Conservation (phyloP, 2,113 vertebrate genomes). For the Tyto alba region DNA sequence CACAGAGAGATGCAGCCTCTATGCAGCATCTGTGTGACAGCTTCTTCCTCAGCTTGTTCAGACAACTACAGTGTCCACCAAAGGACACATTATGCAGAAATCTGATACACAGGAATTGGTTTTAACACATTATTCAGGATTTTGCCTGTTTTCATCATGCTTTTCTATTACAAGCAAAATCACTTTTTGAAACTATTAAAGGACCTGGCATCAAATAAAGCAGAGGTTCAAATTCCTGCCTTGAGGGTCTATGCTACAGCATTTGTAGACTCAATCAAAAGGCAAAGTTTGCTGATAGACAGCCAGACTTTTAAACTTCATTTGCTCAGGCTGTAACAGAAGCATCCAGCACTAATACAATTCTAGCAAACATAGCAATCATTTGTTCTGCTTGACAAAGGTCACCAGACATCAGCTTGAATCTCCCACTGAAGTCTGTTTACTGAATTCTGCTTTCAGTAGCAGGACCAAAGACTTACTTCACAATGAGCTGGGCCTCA, state of each 20-base stretch:
- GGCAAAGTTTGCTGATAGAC: background rate
- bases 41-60: background rate
- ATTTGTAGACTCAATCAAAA: conserved; percentile 7
- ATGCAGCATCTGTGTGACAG: background rate
- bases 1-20: background rate
- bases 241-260: background rate
- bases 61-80: background rate
- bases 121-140: background rate
- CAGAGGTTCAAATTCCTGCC: background rate
- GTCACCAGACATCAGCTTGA: conserved; percentile 12
- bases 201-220: background rate
- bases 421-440: background rate
- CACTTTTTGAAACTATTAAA: background rate
- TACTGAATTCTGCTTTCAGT: background rate
- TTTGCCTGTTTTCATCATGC: background rate
- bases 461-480: background rate
- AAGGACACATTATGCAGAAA: background rate
- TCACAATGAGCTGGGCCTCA: background rate
- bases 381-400: conserved; percentile 48
- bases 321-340: conserved; percentile 34
- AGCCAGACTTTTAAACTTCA: background rate
- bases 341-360: conserved; percentile 8
- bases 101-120: background rate
- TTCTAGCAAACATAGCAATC: conserved; percentile 13
- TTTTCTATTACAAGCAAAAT: background rate